Evolutionary conservation across 23 tunicate species (phyloP), one percentile per base, ranked within the genome.

Genomic region (Corella eumyota): DNA sequence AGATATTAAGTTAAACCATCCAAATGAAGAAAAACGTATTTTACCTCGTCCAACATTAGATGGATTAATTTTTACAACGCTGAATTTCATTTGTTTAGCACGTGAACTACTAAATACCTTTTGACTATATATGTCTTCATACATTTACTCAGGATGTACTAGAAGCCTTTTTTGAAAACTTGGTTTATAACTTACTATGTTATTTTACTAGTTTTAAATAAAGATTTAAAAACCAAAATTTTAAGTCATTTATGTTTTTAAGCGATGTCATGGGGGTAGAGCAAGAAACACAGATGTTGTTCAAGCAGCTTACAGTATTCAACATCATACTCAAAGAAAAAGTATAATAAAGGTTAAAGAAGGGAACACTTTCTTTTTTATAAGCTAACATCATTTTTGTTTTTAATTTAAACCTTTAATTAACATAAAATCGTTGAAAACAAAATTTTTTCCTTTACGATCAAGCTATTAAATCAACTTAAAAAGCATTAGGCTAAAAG

Each of bases 241-340:
- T n/a, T n/a, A n/a, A n/a, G n/a, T n/a, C n/a, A n/a, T n/a, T n/a
- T n/a, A n/a, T n/a, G n/a, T 62, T 32, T 6, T 62, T n/a, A 30
- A 35, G 30, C 36, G 30, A 30, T 30, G n/a, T 13, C 57, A n/a
- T 51, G 57, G 57, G 6, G 23, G 57, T 19, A 11, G 57, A 7
- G 13, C 57, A 7, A 24, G 23, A 51, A 66, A 66, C 34, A 65
- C 71, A 25, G 65, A 66, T 50, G 30, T 66, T 46, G 24, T 27
- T 23, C 71, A 66, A 30, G 71, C 64, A 4, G 64, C 59, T 20
- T 66, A 66, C 21, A 65, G 59, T 3, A 66, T 66, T 11, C 64
- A 49, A 30, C 71, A 66, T 48, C 15, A n/a, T 4, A 6, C 71
- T 4, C 63, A 36, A 30, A 49, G 71, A 6, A 66, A 66, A 66